phyloP scores from a whole-genome alignment of 1,140 invertebrate species.

The Rhizoglyphus robini region DNA sequence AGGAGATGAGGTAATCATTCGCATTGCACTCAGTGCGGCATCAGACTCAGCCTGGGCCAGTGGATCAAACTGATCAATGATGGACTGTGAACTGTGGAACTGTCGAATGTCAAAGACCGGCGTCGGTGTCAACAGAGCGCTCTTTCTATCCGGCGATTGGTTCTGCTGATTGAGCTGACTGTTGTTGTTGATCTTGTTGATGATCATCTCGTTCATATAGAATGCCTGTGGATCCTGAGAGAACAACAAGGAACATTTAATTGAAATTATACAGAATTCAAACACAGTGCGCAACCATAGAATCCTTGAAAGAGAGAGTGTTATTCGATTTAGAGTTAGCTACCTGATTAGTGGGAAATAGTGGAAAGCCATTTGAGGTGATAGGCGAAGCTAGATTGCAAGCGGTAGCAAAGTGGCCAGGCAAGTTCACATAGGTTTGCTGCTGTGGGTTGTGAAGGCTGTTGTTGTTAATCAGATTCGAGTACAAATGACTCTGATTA shows the following conservation, averaged over 20 bases:
- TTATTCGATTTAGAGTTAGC: too few relatives aligned
- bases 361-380: too few relatives aligned
- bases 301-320: too few relatives aligned
- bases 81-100: neutral
- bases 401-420: too few relatives aligned
- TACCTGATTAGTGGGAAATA: too few relatives aligned
- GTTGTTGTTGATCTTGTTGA: neutral
- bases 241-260: neutral
- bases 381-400: too few relatives aligned
- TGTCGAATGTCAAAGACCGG: neutral
- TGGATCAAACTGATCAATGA: conserved; percentile 14
- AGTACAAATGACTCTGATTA: neutral
- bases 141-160: neutral
- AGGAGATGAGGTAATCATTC: neutral
- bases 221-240: neutral
- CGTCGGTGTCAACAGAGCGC: neutral
- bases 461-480: conserved; percentile 5
- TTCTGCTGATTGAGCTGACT: neutral
- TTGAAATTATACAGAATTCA: too few relatives aligned
- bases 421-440: neutral
- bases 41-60: neutral
- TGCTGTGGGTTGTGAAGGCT: conserved; percentile 4
- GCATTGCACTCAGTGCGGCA: neutral
- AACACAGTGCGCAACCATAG: too few relatives aligned
- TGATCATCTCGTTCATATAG: neutral